Base-by-base conservation (phyloP, 37 sponge, comb jelly and placozoan species). In the Hexactinellida sp. region DNA sequence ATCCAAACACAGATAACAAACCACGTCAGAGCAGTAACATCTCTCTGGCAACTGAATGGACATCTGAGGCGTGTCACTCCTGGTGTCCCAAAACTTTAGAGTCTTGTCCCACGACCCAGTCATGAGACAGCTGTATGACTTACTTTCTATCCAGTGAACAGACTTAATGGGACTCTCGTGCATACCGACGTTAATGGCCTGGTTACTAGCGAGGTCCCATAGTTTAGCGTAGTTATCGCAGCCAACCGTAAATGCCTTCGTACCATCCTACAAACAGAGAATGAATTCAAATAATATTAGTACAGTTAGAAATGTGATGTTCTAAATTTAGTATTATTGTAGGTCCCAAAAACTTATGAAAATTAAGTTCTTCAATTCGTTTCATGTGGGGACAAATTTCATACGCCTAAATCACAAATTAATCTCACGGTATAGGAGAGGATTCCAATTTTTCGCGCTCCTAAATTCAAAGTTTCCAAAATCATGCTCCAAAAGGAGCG, bases 31-130 rank as follows among this genome's bases (percentile, higher is more conserved):
- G 87, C 93, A 91, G 89, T 97, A 97, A 82, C 90, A 90, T 25
- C 98, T 86, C 85, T 97, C 98, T 10, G 93, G 92, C 9, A 94
- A 85, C 16, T 93, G 89, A 13, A 93, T 54, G 1, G 90, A 85
- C 37, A 93, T 47, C 54, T 88, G 90, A 24, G 95, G 95, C 24
- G 89, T 90, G 10, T 92, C 91, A 10, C 55, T 84, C 7, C 93
- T 87, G 0, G 90, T 86, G 83, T 97, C 98, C 98, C 98, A 97
- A 47, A 94, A 97, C 91, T 97, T 97, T 21, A 97, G 83, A 10
- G 92, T 97, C 87, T 93, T 97, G 88, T 97, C 98, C 95, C 98
- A 97, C 47, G 91, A 88, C 23, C 93, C 98, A 54, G 95, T 95
- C 89, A 97, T 86, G 39, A 91, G 88, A 83, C 93, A 88, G 37